phyloP scores from a whole-genome alignment of 2,113 vertebrate species.

The Sinocyclocheilus rhinocerous region DNA sequence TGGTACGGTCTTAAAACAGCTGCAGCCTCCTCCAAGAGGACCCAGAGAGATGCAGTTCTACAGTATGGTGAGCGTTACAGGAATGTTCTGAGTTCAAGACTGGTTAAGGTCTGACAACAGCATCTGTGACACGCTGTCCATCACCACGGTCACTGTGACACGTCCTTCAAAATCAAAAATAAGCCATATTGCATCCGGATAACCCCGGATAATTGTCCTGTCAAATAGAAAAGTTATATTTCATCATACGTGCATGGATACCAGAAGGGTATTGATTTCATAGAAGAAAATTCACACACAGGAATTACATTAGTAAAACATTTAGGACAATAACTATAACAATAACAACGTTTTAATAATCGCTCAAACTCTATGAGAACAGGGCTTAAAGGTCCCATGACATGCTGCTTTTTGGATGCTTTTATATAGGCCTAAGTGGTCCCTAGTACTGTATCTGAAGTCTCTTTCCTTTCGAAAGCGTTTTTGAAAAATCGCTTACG shows the following conservation, averaged over 20 bases:
- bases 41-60: constrained; percentile 96
- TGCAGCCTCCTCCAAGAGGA: constrained; percentile 93
- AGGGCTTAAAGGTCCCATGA: too few species aligned
- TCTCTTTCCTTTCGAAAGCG: too few species aligned
- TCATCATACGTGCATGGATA: not conserved
- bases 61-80: constrained; percentile 82
- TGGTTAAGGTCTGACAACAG: not conserved
- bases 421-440: too few species aligned
- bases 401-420: too few species aligned
- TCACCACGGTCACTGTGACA: not conserved
- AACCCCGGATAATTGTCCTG: not conserved
- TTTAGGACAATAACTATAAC: not conserved
- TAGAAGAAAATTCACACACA: not conserved
- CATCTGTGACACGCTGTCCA: not conserved
- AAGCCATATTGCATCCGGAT: not conserved
- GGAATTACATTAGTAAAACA: not conserved
- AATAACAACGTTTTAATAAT: not conserved
- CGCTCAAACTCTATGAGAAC: too few species aligned
- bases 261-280: not conserved
- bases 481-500: too few species aligned
- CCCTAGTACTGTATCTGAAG: too few species aligned
- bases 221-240: not conserved
- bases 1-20: constrained; percentile 95
- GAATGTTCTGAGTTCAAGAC: not conserved
- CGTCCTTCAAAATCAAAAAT: not conserved